Evolutionary conservation across 2,888 invertebrate genomes (phyloP).

Genomic region (Gibbula magus): DNA sequence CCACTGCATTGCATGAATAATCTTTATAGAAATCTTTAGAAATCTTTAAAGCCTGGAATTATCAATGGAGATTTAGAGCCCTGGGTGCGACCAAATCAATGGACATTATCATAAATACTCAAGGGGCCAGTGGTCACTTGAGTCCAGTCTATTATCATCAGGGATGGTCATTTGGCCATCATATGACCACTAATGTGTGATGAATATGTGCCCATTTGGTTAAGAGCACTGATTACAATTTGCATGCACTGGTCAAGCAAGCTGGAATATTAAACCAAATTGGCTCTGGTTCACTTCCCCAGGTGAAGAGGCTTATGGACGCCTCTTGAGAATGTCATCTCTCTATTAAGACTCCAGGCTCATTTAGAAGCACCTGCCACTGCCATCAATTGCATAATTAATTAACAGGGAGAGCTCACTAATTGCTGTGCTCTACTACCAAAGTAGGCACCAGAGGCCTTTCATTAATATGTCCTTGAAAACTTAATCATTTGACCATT

Average conservation of each 20-base stretch:
- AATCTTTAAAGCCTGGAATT: not conserved
- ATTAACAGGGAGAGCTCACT: too few species aligned
- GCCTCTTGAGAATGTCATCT: not conserved
- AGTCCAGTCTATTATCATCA: not conserved
- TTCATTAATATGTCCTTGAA: too few species aligned
- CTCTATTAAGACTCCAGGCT: not conserved
- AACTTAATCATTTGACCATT: too few species aligned
- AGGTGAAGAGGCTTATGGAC: not conserved
- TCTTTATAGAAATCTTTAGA: not conserved
- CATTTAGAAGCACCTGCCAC: not conserved
- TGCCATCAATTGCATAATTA: not conserved
- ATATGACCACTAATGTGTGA: not conserved
- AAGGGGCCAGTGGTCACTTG: not conserved
- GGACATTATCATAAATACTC: not conserved
- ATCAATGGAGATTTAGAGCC: not conserved
- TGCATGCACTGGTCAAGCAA: not conserved
- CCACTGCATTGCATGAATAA: not conserved
- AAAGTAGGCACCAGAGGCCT: too few species aligned
- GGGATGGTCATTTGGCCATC: not conserved
- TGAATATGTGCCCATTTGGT: conserved; percentile 4
- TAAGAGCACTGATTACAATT: not conserved
- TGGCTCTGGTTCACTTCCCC: not conserved
- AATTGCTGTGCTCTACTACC: too few species aligned
- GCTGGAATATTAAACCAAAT: not conserved
- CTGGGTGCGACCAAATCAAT: not conserved